Base-by-base conservation (phyloP, 2,888 invertebrate genomes). In the Notocelia uddmanniana region DNA sequence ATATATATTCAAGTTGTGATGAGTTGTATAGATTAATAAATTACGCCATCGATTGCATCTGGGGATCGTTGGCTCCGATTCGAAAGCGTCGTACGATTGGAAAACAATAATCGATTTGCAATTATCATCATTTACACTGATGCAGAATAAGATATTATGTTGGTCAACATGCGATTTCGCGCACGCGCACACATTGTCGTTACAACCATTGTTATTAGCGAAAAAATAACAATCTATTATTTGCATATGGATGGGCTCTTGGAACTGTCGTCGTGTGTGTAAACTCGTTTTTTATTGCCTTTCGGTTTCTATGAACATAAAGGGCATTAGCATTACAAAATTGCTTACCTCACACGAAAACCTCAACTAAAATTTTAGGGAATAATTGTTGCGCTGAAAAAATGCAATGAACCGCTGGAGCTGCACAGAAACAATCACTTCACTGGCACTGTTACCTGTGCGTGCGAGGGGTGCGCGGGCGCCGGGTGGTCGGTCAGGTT, bases 401-500 rank as follows among this genome's bases (percentile, higher is more conserved):
- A 31, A 34, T 19, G 13, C 21, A 60, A 63, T 34, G 15, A 34
- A 23, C 21, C 19, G 34, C n/a, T 5, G 15, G 50, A 34, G 15
- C 9, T 34, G 19, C 64, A 64, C 64, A 37, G 19, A 52, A 21
- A 23, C 37, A 1, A 31, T 23, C 72, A 72, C 71, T 67, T 66
- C 72, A 72, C 72, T 62, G 59, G 18, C 70, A 66, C 70, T 52
- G 70, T 76, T 82, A 85, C 83, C 83, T 84, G 86, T 54, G 78
- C 55, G 66, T 57, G 58, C 31, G 19, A 63, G 64, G 23, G 78
- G 73, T 75, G 94, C 91, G 88, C 87, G 80, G 59, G 59, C 70
- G 70, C 71, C 71, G 71, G 71, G 54, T 93, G 94, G 79, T 94
- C 92, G 74, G 89, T 95, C 78, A 96, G 93, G 83, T 96, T 96